Evolutionary conservation across 2,113 vertebrate genomes (phyloP).

Genomic region (Chionis minor): DNA sequence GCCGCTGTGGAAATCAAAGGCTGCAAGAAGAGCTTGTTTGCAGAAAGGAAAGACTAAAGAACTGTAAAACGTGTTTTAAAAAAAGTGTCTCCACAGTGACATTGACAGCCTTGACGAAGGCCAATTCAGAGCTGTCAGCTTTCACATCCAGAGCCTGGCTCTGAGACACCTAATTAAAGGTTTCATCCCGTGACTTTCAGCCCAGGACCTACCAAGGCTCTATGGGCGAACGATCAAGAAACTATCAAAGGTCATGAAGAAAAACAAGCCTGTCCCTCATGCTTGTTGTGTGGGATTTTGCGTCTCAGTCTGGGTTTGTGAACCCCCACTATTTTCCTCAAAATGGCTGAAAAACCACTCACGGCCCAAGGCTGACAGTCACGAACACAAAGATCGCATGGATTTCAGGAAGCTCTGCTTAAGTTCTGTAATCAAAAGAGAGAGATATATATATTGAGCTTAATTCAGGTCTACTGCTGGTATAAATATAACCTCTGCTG

Average conservation of each 20-base stretch:
- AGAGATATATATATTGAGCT: background rate
- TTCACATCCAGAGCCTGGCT: background rate
- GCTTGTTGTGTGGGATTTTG: background rate
- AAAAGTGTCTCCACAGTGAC: background rate
- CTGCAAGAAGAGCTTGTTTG: background rate
- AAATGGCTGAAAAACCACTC: background rate
- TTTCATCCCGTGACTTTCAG: background rate
- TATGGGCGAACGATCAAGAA: background rate
- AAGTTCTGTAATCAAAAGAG: background rate
- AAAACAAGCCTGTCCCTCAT: background rate
- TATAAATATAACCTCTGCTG: background rate
- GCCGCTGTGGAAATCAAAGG: background rate
- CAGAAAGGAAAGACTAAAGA: background rate
- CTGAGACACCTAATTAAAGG: background rate
- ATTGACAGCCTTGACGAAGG: background rate
- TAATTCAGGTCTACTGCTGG: background rate
- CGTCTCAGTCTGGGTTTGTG: background rate
- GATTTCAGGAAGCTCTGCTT: background rate
- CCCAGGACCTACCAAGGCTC: background rate
- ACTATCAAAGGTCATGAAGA: background rate
- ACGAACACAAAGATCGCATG: rapidly evolving
- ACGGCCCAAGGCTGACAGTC: background rate
- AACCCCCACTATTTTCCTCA: rapidly evolving
- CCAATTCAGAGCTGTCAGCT: background rate
- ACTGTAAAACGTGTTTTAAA: background rate